These are phyloP conservation scores for Leguminivora glycinivorella DNA, from an alignment of 1,140 invertebrate species.

Conservation along the genomic window DNA sequence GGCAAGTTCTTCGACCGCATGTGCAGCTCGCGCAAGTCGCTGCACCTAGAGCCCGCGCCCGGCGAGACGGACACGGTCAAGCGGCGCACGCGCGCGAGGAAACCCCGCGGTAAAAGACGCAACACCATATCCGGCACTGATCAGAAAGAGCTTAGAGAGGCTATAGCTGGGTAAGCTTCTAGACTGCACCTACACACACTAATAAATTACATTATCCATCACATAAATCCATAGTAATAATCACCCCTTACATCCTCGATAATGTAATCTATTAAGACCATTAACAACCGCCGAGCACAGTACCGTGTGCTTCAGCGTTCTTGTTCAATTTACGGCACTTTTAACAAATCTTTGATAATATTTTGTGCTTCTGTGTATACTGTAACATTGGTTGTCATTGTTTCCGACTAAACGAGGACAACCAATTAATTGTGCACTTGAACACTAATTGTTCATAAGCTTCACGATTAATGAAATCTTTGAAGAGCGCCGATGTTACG, in stretches of 20 bases:
- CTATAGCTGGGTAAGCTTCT: slow-evolving; percentile 86
- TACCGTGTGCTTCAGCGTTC: slow-evolving; percentile 62
- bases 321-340: slow-evolving; percentile 63
- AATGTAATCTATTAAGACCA: slow-evolving; percentile 64
- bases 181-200: slow-evolving; percentile 66
- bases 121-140: slow-evolving; percentile 94
- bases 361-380: slow-evolving; percentile 75
- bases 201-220: slow-evolving; percentile 64
- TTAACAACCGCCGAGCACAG: slow-evolving; percentile 67
- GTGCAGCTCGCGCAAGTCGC: slow-evolving; percentile 89
- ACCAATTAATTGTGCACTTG: slow-evolving; percentile 68
- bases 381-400: slow-evolving; percentile 69
- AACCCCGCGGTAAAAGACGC: slow-evolving; percentile 89
- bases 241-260: slow-evolving; percentile 42
- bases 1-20: slow-evolving; percentile 92
- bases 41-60: slow-evolving; percentile 81
- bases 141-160: slow-evolving; percentile 91
- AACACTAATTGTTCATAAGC: slow-evolving; percentile 75
- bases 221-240: slow-evolving; percentile 33
- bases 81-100: slow-evolving; percentile 85
- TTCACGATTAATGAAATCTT: slow-evolving; percentile 69
- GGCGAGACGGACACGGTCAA: slow-evolving; percentile 82
- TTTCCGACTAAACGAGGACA: slow-evolving; percentile 58
- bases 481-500: slow-evolving; percentile 62
- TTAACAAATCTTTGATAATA: slow-evolving; percentile 66